Base-by-base conservation (phyloP, 1,140 invertebrate species). In the Heterodera carotae region DNA sequence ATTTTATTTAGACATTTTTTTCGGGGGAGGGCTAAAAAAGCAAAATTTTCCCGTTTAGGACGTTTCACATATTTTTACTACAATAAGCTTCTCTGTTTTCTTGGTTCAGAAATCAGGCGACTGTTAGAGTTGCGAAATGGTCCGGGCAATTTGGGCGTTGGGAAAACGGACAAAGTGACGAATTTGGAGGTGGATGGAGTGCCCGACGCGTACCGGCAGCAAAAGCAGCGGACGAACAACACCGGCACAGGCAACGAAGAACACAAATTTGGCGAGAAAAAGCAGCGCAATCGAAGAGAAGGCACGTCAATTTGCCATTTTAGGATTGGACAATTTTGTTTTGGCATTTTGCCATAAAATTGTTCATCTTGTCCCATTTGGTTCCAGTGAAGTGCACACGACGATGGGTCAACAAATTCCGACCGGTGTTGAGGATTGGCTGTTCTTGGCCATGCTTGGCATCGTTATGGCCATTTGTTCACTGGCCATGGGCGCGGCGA, bases 401-500 rank as follows among this genome's bases (percentile, higher is more conserved):
- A 4, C 70, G 70, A 8, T 59, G 48, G 29, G 18, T 48, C n/a
- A 34, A 73, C 53, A 60, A 73, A 75, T 33, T 78, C 4, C 67
- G n/a, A 12, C 29, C 10, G 27, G 31, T 88, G 94, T 95, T 59
- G 96, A 98, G 89, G 96, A 98, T 88, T 98, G 96, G 96, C 92
- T 98, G 7, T 98, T 97, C 89, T 90, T 99, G 78, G 94, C 94
- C 0, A 89, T 97, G 0, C 90, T 99, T 7, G 96, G 97, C 34
- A 91, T 97, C 81, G 93, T 97, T 70, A 98, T 98, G 94, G 96
- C 96, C 1, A 87, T 95, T 43, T 90, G 97, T 72, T 97, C 94
- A 88, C 97, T 97, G 89, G 90, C 92, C 33, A 97, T 98, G 94
- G 96, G 98, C 89, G 92, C 92, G 84, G 93, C 94, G n/a, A 97